Evolutionary conservation across 1,140 invertebrate genomes (phyloP), one percentile per base, ranked within the genome.

Genomic region (Hetaerina americana): DNA sequence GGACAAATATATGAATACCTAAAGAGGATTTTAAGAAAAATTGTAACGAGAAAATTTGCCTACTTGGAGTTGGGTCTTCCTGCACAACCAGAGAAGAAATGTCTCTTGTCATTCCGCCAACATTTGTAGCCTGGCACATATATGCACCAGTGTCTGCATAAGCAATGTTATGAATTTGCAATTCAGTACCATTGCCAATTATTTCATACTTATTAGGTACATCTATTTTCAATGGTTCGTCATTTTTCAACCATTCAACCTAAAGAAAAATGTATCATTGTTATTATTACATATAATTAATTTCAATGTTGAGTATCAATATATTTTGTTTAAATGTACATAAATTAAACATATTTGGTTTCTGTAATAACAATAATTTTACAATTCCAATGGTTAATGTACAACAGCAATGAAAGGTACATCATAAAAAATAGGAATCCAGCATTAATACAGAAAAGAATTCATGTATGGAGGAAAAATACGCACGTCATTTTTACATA

Each of bases 121-220:
- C 82, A 78, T 88, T 92, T 15, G 84, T 86, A 0, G 88, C 90
- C 76, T 88, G 85, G 77, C 91, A 92, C 87, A 91, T 91, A 79
- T 92, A 92, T 1, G 89, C 88, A 5, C 90, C 91, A 0, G 89
- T 90, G 78, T 91, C 89, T 0, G 88, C 86, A 76, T 89, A 91
- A 68, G 84, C 85, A 68, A 91, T 89, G 69, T 87, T 85, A 67
- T 83, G 83, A 10, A 92, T 84, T 27, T 86, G 83, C 28, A 92
- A 79, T 57, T 87, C 87, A 0, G 89, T 90, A 26, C 89, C 89
- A 75, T 90, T 89, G n/a, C 88, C 88, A 26, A 89, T 82, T 5
- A 89, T 82, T 74, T 85, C 81, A 78, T 89, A 90, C 76, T 90
- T 90, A 71, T 82, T 79, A 0, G 79, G 76, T 66, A 79, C 75